Conservation (phyloP, 2,797 vertebrate species). For the Smutsia temminckii region DNA sequence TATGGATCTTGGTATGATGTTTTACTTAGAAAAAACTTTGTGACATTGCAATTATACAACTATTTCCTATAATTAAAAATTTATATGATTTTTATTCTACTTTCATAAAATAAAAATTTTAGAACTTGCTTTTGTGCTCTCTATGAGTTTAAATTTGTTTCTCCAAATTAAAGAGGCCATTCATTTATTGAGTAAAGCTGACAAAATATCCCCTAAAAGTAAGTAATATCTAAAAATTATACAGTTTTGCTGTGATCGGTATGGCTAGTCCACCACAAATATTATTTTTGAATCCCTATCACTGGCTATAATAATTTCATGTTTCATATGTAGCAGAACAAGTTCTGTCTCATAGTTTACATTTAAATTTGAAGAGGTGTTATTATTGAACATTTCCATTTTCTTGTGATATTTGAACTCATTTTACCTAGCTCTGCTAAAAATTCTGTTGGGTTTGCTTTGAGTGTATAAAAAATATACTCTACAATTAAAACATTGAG, state of each 20-base stretch:
- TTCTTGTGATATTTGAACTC: background rate
- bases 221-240: background rate
- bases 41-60: background rate
- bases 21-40: background rate
- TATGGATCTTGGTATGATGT: background rate
- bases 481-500: background rate
- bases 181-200: background rate
- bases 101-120: background rate
- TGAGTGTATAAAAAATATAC: background rate
- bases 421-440: background rate
- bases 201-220: background rate
- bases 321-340: background rate
- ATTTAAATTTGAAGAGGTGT: background rate
- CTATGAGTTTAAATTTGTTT: background rate
- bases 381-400: background rate
- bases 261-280: background rate
- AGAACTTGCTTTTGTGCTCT: background rate
- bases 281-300: background rate
- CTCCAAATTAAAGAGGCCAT: background rate
- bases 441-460: background rate
- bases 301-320: background rate
- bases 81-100: background rate
- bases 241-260: background rate
- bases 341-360: background rate
- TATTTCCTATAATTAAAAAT: background rate